Evolutionary conservation across 2,888 invertebrate species (phyloP).

Genomic region (Lepidochrysops patricia): DNA sequence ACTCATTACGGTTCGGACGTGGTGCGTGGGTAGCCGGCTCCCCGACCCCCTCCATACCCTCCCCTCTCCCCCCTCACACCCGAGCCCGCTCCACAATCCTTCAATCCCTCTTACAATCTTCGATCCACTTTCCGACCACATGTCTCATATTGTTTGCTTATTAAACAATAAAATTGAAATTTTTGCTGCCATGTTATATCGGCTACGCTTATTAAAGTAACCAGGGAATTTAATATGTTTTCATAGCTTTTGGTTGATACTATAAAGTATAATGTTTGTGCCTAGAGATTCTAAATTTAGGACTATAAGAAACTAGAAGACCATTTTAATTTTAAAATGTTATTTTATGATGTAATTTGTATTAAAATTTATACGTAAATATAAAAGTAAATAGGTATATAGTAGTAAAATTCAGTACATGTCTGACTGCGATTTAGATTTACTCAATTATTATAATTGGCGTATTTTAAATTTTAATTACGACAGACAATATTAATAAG

Average conservation of each 20-base stretch:
- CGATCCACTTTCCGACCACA: conserved; percentile 69
- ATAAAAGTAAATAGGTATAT: too few species aligned
- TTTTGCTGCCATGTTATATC: conserved; percentile 11
- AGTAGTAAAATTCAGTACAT: too few species aligned
- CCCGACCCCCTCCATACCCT: conserved; percentile 35
- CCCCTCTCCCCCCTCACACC: conserved; percentile 26
- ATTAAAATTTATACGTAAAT: too few species aligned
- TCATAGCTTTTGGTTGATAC: background rate
- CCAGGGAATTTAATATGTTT: background rate
- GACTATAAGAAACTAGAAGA: background rate
- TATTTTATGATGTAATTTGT: background rate
- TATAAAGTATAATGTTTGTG: background rate
- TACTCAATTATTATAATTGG: background rate
- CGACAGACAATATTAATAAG: background rate
- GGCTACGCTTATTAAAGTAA: background rate
- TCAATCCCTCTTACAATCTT: conserved; percentile 69
- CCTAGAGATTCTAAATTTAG: background rate
- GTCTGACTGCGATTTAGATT: background rate
- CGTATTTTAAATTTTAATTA: conserved; percentile 1
- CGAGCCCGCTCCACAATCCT: conserved; percentile 42
- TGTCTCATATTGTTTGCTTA: conserved; percentile 54
- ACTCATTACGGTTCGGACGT: conserved; percentile 73
- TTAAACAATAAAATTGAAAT: conserved; percentile 29
- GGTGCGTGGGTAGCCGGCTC: conserved; percentile 58
- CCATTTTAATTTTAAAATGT: background rate